Base-by-base conservation (phyloP, 2,797 vertebrate species). In the Phalloptychus januarius region DNA sequence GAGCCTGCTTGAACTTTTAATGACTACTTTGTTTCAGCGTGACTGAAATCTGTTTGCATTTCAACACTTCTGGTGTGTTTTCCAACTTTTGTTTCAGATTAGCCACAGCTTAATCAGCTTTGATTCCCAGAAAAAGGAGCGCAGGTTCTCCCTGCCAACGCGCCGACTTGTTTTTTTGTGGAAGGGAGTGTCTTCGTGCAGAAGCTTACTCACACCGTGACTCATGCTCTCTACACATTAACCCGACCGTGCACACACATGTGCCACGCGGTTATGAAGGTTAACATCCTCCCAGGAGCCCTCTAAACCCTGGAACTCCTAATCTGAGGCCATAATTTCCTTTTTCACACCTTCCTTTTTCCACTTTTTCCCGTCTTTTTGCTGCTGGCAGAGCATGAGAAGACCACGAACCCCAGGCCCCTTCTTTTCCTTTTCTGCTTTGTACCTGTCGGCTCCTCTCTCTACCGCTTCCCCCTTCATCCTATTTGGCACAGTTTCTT, bases 361-460 rank as follows among this genome's bases (percentile, higher is more conserved):
- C 71, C 58, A 79, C 78, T 77, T 71, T 76, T 79, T 31, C 69
- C 54, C 11, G 77, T 83, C 70, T 80, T 83, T 74, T 65, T 48
- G 78, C 79, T 85, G 90, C 86, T 90, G 84, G 80, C 77, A 78
- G 86, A 88, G 88, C 84, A 90, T 48, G 80, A 84, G 89, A 87
- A 82, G 81, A 89, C 88, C 87, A 79, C 86, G 80, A 77, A 82
- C 81, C 38, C 65, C 18, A 58, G 74, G n/a, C 78, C 63, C 42
- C 81, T 16, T 56, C 69, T 79, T 33, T 67, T 86, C 50, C 69
- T 79, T 85, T 79, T 80, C 75, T 74, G 82, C 85, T 87, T 84
- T 92, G 92, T 94, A 94, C 93, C 92, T 91, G 90, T 92, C 89
- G 92, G 90, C 85, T 89, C 88, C 80, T 87, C 89, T 87, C 93